Base-by-base conservation (phyloP, 64 coral and sea anemone species). In the Catalaphyllia jardinei region DNA sequence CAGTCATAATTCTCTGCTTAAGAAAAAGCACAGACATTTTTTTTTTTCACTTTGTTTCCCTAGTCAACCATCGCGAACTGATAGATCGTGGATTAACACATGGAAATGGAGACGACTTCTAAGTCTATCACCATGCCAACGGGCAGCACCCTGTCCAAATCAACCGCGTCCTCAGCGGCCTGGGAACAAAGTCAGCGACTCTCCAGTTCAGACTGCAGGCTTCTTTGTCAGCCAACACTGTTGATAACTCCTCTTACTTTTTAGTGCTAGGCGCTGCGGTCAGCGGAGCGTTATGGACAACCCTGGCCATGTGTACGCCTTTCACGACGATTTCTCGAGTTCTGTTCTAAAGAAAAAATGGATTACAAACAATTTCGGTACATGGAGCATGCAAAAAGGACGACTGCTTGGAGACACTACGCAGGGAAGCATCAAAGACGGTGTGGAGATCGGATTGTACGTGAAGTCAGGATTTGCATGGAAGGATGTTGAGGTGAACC, bases 61-160 rank as follows among this genome's bases (percentile, higher is more conserved):
- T 46, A 90, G 78, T 73, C 15, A 82, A 82, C 63, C 78, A 90
- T 38, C 39, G 60, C 17, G 62, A 42, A 39, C 57, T 88, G 27
- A 78, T 88, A 25, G 74, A 88, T 64, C 24, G 65, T 73, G 78
- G 78, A 29, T 30, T 90, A 33, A 67, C 88, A 42, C 65, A 14
- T 82, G 88, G 38, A 39, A 4, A 39, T 39, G 18, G 88, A 78
- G 80, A 90, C 51, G 88, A 90, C 46, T 25, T 90, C 50, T 78
- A 80, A 35, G 30, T 88, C 78, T 88, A 88, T 27, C 78, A 78
- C 78, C 73, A 74, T 22, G n/a, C 71, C 20, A 46, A 67, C 4
- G 38, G 71, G 35, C 30, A 73, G 57, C 52, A 61, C 18, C 86
- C 86, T 33, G 50, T 29, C 57, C 86, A 84, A 69, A 67, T 84